Conservation (phyloP, 2,888 invertebrate species). For the Meliscaeva auricollis region DNA sequence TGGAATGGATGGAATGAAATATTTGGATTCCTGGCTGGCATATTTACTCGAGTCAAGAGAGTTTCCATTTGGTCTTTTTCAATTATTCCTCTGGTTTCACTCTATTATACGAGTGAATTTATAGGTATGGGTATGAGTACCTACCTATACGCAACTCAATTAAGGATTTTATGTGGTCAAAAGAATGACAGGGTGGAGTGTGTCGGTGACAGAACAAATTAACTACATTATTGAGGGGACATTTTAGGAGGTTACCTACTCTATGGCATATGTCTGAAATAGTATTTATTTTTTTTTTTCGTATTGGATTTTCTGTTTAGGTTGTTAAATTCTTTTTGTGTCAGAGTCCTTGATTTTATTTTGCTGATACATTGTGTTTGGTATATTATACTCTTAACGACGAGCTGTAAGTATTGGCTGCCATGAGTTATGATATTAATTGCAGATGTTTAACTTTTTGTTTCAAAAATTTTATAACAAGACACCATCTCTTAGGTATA, state of each 20-base stretch:
- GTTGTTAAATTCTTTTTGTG: too few species aligned
- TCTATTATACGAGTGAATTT: too few species aligned
- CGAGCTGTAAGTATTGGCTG: too few species aligned
- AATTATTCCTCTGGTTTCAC: constrained; percentile 32
- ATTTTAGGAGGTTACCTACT: not conserved
- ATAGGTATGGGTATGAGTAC: not conserved
- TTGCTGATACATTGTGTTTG: too few species aligned
- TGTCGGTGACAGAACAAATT: constrained; percentile 46
- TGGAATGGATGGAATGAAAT: not conserved
- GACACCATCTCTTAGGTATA: too few species aligned
- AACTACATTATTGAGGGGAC: not conserved
- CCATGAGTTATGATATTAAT: too few species aligned
- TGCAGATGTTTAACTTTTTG: too few species aligned
- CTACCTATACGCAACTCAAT: constrained; percentile 45
- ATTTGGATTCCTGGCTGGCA: constrained; percentile 1
- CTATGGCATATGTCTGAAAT: too few species aligned
- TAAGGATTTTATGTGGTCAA: constrained; percentile 46
- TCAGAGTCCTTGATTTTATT: too few species aligned
- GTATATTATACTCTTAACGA: too few species aligned
- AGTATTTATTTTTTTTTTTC: not conserved
- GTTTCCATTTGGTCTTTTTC: constrained; percentile 36
- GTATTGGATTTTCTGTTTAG: not conserved
- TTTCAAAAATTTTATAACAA: too few species aligned
- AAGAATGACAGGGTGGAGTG: constrained; percentile 26
- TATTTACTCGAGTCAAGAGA: constrained; percentile 33